phyloP scores from a whole-genome alignment of 92 coral and sea anemone genomes.

The Plumapathes pennacea region DNA sequence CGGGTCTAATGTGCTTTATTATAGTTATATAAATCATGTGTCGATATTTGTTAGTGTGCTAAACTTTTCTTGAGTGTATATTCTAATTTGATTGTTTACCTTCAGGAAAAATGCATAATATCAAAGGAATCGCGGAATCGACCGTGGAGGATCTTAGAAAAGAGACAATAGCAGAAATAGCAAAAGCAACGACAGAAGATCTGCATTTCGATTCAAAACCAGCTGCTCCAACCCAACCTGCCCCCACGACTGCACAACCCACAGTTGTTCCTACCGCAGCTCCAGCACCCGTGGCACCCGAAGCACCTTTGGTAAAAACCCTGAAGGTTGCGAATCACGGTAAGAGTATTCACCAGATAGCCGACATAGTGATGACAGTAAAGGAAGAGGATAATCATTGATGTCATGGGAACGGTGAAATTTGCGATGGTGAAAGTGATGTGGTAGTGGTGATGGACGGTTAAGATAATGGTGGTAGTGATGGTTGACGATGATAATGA shows the following conservation, averaged over 20 bases:
- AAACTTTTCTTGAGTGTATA: too few relatives aligned
- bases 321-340: background rate
- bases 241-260: background rate
- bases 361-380: background rate
- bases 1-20: too few relatives aligned
- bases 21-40: too few relatives aligned
- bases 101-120: constrained; percentile 67
- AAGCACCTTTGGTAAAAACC: constrained; percentile 1
- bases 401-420: background rate
- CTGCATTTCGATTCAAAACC: background rate
- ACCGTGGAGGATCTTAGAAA: constrained; percentile 59
- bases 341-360: background rate
- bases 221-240: background rate
- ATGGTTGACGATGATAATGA: too few relatives aligned
- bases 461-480: too few relatives aligned
- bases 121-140: constrained; percentile 70
- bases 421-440: background rate
- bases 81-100: background rate
- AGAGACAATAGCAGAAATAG: constrained; percentile 18
- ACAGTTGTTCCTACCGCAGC: background rate
- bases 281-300: background rate
- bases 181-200: constrained; percentile 29
- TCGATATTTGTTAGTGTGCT: too few relatives aligned
- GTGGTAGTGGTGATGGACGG: background rate
- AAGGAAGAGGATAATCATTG: background rate